Percentiles rank a stretch among this genome's conserved stretches.
phyloP scores from a whole-genome alignment of 1,140 invertebrate genomes.

The Euglossa dilemma region DNA sequence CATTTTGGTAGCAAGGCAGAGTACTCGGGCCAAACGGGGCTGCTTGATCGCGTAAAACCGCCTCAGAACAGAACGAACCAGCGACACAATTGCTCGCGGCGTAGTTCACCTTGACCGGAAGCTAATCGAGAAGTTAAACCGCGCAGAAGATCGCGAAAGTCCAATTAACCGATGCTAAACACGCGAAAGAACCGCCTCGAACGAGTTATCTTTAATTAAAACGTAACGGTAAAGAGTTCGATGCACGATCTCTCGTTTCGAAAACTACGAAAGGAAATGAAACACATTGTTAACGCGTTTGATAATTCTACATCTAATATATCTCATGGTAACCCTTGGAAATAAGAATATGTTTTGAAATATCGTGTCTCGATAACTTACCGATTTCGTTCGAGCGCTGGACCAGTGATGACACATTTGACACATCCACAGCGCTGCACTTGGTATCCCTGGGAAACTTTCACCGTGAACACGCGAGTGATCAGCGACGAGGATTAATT shows the following conservation, averaged over 20 bases:
- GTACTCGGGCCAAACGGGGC: conserved; percentile 47
- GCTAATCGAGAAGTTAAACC: background rate
- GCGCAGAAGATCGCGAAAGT: background rate
- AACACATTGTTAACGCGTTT: background rate
- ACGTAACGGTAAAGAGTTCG: conserved; percentile 43
- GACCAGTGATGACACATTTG: conserved; percentile 21
- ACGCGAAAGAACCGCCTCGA: no score
- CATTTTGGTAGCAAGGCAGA: conserved; percentile 59
- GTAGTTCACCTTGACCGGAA: conserved; percentile 15
- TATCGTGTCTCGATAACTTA: conserved; percentile 13
- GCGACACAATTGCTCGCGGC: background rate
- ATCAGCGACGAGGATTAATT: background rate
- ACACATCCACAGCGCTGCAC: background rate
- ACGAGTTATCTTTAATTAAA: background rate
- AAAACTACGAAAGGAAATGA: conserved; percentile 35
- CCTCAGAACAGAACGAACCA: conserved; percentile 1
- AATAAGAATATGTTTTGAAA: no score
- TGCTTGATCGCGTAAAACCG: conserved; percentile 41
- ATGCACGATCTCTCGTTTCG: conserved; percentile 31
- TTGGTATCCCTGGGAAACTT: conserved; percentile 17
- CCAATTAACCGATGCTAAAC: background rate
- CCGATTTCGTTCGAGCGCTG: conserved; percentile 6
- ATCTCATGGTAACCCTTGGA: no score
- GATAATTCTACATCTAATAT: background rate
- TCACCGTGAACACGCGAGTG: conserved; percentile 30